These are phyloP conservation scores for Nycticryphes semicollaris DNA, from an alignment of 2,113 vertebrate species.

Conservation along the genomic window DNA sequence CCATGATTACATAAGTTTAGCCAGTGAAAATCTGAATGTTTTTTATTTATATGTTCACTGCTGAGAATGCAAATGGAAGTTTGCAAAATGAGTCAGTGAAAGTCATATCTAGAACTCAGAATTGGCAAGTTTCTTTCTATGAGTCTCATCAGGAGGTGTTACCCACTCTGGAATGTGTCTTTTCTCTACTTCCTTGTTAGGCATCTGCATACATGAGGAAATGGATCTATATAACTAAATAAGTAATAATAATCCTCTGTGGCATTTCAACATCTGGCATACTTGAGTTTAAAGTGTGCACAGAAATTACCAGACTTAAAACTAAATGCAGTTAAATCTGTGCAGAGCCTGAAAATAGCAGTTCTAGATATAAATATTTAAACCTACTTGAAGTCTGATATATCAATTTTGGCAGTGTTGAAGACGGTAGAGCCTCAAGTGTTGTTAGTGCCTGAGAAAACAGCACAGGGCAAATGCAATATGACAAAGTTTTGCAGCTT, in stretches of 20 bases:
- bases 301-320: background rate
- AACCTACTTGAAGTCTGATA: background rate
- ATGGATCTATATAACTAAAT: background rate
- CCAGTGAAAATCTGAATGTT: background rate
- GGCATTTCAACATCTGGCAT: background rate
- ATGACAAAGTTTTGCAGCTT: background rate
- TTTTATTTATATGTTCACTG: background rate
- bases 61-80: background rate
- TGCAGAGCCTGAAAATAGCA: slow-evolving; percentile 4
- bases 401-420: background rate
- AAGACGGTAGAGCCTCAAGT: background rate
- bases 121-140: background rate
- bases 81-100: background rate
- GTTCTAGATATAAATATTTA: slow-evolving; percentile 31
- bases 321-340: slow-evolving; percentile 1
- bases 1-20: background rate
- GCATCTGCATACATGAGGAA: background rate
- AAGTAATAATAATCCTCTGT: slow-evolving; percentile 1
- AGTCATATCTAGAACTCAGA: background rate
- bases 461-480: background rate
- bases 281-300: background rate
- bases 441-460: slow-evolving; percentile 28
- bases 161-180: background rate
- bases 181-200: background rate
- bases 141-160: background rate